Evolutionary conservation across 1,140 invertebrate species (phyloP).

Genomic region (Battus philenor): DNA sequence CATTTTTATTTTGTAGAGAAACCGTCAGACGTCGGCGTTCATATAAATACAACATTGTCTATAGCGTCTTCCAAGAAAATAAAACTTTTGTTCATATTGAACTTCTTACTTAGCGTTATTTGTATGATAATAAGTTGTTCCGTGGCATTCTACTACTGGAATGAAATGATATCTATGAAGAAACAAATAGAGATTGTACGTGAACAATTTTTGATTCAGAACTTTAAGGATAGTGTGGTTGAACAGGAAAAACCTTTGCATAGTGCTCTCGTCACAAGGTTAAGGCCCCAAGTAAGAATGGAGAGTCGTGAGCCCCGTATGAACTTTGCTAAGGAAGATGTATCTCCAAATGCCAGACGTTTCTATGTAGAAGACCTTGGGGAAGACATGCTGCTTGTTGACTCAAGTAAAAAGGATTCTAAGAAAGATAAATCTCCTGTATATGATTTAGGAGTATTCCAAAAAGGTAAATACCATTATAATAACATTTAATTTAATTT

Average conservation of each 20-base stretch:
- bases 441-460: conserved; percentile 38
- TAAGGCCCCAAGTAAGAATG: conserved; percentile 28
- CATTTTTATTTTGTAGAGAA: conserved; percentile 50
- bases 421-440: conserved; percentile 36
- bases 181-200: conserved; percentile 50
- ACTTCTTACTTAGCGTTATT: conserved; percentile 59
- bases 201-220: conserved; percentile 52
- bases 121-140: conserved; percentile 59
- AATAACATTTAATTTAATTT: no score
- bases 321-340: conserved; percentile 28
- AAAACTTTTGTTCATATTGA: conserved; percentile 60
- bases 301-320: conserved; percentile 41
- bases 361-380: conserved; percentile 62
- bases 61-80: conserved; percentile 73
- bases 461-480: conserved; percentile 53
- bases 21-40: conserved; percentile 60
- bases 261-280: conserved; percentile 41
- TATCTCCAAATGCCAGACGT: conserved; percentile 35
- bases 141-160: conserved; percentile 65
- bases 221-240: conserved; percentile 35
- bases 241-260: conserved; percentile 40
- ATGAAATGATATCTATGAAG: conserved; percentile 57
- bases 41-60: conserved; percentile 65
- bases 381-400: conserved; percentile 58
- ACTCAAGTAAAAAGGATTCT: conserved; percentile 55